Evolutionary conservation across 1,140 invertebrate species (phyloP).

Genomic region (Drosophila malerkotliana): DNA sequence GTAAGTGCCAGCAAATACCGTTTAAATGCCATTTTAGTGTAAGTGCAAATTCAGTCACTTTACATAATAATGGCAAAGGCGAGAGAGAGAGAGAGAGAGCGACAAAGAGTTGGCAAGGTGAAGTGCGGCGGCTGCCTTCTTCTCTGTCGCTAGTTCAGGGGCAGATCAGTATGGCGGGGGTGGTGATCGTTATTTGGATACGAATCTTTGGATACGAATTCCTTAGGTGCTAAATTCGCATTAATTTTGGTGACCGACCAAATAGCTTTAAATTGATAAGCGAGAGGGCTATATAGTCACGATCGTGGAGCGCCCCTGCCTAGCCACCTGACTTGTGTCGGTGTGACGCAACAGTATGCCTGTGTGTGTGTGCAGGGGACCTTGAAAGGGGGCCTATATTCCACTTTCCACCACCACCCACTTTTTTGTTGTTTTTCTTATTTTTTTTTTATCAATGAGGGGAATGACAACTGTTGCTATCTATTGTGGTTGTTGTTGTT

Average conservation of each 20-base stretch:
- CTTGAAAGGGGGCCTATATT: conserved; percentile 53
- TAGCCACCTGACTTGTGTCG: conserved; percentile 65
- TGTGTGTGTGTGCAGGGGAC: conserved; percentile 34
- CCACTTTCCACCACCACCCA: conserved; percentile 1
- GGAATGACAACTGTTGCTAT: conserved; percentile 4
- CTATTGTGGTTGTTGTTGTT: conserved; percentile 12
- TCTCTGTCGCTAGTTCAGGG: background rate
- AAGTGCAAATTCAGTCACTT: conserved; percentile 47
- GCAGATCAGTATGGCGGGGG: conserved; percentile 2
- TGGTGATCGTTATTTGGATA: conserved; percentile 8
- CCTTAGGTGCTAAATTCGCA: background rate
- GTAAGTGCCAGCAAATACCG: conserved; percentile 46
- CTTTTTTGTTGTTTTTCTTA: background rate
- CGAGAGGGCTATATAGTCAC: conserved; percentile 16
- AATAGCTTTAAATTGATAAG: background rate
- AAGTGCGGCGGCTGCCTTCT: background rate
- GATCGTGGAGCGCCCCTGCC: conserved; percentile 11
- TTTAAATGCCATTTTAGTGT: conserved; percentile 17
- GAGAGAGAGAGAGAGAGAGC: conserved; percentile 29
- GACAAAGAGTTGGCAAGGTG: conserved; percentile 38
- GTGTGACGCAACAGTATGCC: conserved; percentile 52
- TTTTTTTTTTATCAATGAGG: conserved; percentile 25
- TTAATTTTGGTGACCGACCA: conserved; percentile 9
- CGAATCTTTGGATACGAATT: no score
- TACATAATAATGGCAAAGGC: conserved; percentile 78